Evolutionary conservation across 53 echinoderm and acorn worm genomes (phyloP), one percentile per base, ranked within the genome.

Genomic region (Patiria pectinifera): DNA sequence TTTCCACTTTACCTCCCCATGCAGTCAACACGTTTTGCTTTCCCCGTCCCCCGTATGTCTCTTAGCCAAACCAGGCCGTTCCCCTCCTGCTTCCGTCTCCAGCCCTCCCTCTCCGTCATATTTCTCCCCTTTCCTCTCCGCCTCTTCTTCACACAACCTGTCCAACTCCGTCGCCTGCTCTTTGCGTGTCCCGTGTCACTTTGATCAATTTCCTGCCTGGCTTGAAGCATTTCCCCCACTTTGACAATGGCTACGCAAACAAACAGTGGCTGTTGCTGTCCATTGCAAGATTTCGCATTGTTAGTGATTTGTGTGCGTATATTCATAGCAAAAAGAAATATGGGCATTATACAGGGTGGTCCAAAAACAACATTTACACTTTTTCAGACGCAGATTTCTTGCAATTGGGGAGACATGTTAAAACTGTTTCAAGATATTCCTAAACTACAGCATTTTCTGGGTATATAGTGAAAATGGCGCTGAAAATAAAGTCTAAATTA

Each of bases 131-230:
- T 44, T 3, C 19, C 80, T 46, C 46, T 19, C 4, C 80, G 35
- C 44, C 80, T 19, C 48, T 44, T 79, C 80, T 19, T 18, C 12
- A 35, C 78, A 35, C 43, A 11, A 46, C 80, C 80, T 15, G 15
- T 79, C 80, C 80, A 46, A 45, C 43, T 48, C 46, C 11, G 11
- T 46, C 80, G 16, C 24, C 47, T 79, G 15, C 80, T 12, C 45
- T 79, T 16, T 74, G 24, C 24, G 22, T 24, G 74, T 74, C 13
- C 66, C 66, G 5, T 74, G 74, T 74, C 2, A 74, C 74, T 74
- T 74, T 16, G 74, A n/a, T 74, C 24, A 74, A 74, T 74, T 74
- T 74, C 74, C 74, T 74, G 66, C 24, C 74, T 22, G 10, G 74
- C 74, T 74, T 74, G 74, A 16, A 74, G 74, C 74, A 24, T 74